These are phyloP conservation scores for Dastarcus helophoroides DNA, from an alignment of 2,888 invertebrate species.

Conservation along the genomic window DNA sequence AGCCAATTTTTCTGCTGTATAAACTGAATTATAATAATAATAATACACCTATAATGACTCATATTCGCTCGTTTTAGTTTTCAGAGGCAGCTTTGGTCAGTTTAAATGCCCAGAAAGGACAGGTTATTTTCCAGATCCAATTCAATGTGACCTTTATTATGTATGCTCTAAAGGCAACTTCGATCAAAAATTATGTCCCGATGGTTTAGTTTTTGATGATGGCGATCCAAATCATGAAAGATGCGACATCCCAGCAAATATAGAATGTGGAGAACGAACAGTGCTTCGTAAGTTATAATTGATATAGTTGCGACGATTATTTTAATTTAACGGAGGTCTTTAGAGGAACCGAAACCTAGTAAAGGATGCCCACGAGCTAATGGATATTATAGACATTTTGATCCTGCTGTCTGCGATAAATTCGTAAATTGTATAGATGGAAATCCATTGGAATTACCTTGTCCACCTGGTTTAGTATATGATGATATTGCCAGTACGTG, in stretches of 20 bases:
- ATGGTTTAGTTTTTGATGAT: slow-evolving; percentile 66
- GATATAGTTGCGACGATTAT: not conserved
- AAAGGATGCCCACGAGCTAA: slow-evolving; percentile 67
- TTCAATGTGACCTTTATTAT: slow-evolving; percentile 72
- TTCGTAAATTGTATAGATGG: slow-evolving; percentile 73
- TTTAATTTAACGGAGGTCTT: slow-evolving; percentile 15
- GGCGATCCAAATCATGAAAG: slow-evolving; percentile 58
- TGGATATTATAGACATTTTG: slow-evolving; percentile 66
- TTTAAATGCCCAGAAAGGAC: slow-evolving; percentile 61
- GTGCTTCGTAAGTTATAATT: slow-evolving; percentile 53
- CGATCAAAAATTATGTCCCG: slow-evolving; percentile 61
- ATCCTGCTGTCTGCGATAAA: slow-evolving; percentile 62
- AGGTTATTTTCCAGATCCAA: slow-evolving; percentile 62
- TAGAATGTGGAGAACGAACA: slow-evolving; percentile 64
- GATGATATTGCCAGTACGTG: slow-evolving; percentile 63
- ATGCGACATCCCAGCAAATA: slow-evolving; percentile 67
- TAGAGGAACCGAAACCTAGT: slow-evolving; percentile 63
- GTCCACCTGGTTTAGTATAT: slow-evolving; percentile 66
- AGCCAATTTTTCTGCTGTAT: not conserved
- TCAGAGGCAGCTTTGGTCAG: slow-evolving; percentile 24
- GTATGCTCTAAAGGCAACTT: slow-evolving; percentile 54
- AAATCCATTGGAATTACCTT: slow-evolving; percentile 50
- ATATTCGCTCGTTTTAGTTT: no score
- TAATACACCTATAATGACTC: no score
- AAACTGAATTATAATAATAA: no score